Percentiles rank a stretch among this genome's conserved stretches.
These are phyloP conservation scores for Hemicentrotus pulcherrimus DNA, from an alignment of 35 echinoderm and acorn worm genomes.

Conservation along the genomic window DNA sequence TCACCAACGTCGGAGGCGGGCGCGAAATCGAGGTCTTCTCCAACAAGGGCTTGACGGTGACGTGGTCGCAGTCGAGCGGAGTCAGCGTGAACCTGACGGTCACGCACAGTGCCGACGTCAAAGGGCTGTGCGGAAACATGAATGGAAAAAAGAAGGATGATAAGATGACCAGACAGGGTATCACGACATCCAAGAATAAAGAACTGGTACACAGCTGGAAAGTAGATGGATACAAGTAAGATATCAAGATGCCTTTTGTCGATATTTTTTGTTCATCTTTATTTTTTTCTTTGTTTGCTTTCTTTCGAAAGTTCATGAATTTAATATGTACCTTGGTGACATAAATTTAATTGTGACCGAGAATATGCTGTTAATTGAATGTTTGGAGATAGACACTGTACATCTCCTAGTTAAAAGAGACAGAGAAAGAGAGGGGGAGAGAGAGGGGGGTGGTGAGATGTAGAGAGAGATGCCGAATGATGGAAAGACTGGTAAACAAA, in stretches of 20 bases:
- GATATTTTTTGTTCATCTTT: too few relatives aligned
- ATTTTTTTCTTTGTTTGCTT: too few relatives aligned
- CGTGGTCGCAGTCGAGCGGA: conserved; percentile 47
- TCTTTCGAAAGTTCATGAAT: too few relatives aligned
- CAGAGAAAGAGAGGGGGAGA: too few relatives aligned
- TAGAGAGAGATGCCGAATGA: too few relatives aligned
- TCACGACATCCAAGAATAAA: conserved; percentile 45
- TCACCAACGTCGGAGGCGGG: not conserved
- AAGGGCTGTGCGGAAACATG: conserved; percentile 76
- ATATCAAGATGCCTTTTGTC: not conserved
- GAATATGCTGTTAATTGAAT: too few relatives aligned
- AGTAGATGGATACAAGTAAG: conserved; percentile 69
- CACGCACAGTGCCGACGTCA: conserved; percentile 29
- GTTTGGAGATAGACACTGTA: too few relatives aligned
- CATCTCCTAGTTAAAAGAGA: too few relatives aligned
- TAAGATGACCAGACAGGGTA: conserved; percentile 65
- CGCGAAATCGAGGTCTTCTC: conserved; percentile 43
- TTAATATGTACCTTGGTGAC: too few relatives aligned
- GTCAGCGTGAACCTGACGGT: conserved; percentile 40
- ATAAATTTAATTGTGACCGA: too few relatives aligned
- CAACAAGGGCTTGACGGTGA: conserved; percentile 52
- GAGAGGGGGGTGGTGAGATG: too few relatives aligned
- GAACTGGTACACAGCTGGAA: conserved; percentile 86
- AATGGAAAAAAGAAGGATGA: conserved; percentile 60
- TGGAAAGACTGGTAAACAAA: not conserved